Evolutionary conservation across 2,113 vertebrate species (phyloP).

Genomic region (Lagopus leucura): DNA sequence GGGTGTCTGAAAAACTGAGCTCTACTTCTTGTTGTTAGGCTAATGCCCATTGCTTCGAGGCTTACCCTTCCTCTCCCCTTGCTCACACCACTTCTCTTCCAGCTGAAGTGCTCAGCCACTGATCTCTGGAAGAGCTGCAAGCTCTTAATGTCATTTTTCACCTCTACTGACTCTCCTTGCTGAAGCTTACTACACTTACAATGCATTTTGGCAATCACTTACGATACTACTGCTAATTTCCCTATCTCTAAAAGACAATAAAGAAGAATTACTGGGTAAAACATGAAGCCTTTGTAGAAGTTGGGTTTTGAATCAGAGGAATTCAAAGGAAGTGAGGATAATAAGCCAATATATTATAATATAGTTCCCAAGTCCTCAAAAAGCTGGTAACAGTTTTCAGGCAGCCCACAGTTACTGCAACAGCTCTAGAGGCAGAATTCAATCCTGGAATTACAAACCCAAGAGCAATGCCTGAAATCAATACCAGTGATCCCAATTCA

Average conservation of each 20-base stretch:
- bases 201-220: not conserved
- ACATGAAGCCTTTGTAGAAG: not conserved
- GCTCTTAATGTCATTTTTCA: not conserved
- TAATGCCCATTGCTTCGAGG: not conserved
- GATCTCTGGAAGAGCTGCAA: not conserved
- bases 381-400: not conserved
- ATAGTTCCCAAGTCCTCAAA: not conserved
- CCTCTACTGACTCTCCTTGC: not conserved
- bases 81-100: fast-evolving
- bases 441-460: not conserved
- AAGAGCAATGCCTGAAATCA: not conserved
- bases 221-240: not conserved
- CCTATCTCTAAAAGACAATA: not conserved
- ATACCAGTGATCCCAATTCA: fast-evolving
- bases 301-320: not conserved
- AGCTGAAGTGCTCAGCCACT: not conserved
- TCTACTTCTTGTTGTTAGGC: not conserved
- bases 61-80: not conserved
- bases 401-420: not conserved
- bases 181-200: not conserved
- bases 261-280: not conserved
- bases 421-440: not conserved
- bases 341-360: not conserved
- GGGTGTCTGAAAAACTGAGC: not conserved
- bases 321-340: not conserved